Percentiles rank a stretch among this genome's conserved stretches.
Evolutionary conservation across 2,888 invertebrate genomes (phyloP).

Genomic region (Leptopilina myrica): DNA sequence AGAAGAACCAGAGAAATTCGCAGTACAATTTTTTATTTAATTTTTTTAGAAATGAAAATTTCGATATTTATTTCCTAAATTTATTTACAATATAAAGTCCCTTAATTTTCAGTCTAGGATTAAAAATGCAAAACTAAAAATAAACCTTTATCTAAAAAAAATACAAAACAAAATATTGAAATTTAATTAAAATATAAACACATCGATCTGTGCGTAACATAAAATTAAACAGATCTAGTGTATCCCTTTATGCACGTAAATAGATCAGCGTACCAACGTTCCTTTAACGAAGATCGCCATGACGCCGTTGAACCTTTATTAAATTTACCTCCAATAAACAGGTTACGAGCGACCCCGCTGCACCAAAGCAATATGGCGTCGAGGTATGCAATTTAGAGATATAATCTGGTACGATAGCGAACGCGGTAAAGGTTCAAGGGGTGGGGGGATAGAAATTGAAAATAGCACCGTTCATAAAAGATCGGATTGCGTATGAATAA

Average conservation of each 20-base stretch:
- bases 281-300: constrained; percentile 53
- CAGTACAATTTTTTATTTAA: too few species aligned
- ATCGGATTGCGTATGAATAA: constrained; percentile 54
- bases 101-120: too few species aligned
- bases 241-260: not conserved
- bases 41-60: too few species aligned
- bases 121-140: too few species aligned
- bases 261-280: constrained; percentile 39
- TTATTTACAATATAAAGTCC: too few species aligned
- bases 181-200: not conserved
- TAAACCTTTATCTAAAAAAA: too few species aligned
- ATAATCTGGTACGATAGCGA: constrained; percentile 42
- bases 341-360: constrained; percentile 55
- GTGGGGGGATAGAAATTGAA: constrained; percentile 54
- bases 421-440: constrained; percentile 8
- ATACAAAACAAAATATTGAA: too few species aligned
- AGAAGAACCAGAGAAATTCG: too few species aligned
- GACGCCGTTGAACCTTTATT: constrained; percentile 58
- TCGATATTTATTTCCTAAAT: too few species aligned
- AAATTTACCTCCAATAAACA: constrained; percentile 62
- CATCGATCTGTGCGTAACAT: not conserved
- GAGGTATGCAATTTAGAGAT: constrained; percentile 50
- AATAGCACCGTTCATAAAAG: constrained; percentile 55
- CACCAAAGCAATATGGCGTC: constrained; percentile 46
- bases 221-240: not conserved